These are phyloP conservation scores for Frieseomelitta varia DNA, from an alignment of 1,140 invertebrate species.

Conservation along the genomic window DNA sequence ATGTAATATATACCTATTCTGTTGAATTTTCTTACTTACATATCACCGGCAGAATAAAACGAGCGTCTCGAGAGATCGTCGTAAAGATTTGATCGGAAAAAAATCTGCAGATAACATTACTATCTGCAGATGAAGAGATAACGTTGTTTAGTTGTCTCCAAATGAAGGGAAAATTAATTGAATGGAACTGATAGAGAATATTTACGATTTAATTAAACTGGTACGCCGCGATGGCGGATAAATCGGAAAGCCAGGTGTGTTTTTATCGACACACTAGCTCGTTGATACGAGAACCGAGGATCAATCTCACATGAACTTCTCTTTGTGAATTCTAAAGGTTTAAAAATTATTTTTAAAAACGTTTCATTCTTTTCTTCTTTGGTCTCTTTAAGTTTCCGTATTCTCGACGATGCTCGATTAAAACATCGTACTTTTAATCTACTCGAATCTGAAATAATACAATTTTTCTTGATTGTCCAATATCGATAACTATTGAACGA, in stretches of 20 bases:
- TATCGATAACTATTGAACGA: too few species aligned
- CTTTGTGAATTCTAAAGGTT: background rate
- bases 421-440: too few species aligned
- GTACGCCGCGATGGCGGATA: background rate
- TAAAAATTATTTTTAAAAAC: too few species aligned
- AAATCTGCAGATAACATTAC: background rate
- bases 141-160: background rate
- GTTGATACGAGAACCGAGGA: background rate
- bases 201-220: conserved; percentile 45
- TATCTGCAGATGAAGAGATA: background rate
- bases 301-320: background rate
- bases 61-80: background rate
- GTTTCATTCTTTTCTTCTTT: too few species aligned
- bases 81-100: background rate
- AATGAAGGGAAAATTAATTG: conserved; percentile 8
- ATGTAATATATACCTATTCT: too few species aligned
- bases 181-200: background rate
- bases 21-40: too few species aligned
- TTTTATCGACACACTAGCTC: background rate
- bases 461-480: too few species aligned
- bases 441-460: too few species aligned
- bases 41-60: background rate
- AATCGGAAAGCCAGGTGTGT: conserved; percentile 32
- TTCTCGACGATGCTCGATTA: too few species aligned
- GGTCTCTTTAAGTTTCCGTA: too few species aligned